A percentile compares a stretch with the other conserved stretches of the same genome.
These are phyloP conservation scores for Lomographa bimaculata DNA, from an alignment of 2,888 invertebrate genomes.

Conservation along the genomic window DNA sequence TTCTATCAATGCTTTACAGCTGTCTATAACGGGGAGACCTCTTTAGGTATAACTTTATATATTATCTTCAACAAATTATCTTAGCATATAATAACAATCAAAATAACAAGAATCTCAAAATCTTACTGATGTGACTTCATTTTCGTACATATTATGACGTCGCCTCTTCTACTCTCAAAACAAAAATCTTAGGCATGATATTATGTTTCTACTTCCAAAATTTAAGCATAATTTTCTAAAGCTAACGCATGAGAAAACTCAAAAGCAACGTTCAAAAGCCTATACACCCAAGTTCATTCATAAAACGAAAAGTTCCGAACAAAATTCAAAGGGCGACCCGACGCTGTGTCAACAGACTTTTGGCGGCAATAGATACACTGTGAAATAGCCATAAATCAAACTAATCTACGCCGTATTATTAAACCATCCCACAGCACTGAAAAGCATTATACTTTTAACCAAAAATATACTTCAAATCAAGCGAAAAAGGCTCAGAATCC, in stretches of 20 bases:
- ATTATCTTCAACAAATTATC: too few relatives aligned
- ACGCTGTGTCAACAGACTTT: conserved; percentile 33
- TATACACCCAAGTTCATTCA: conserved; percentile 11
- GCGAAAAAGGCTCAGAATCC: conserved; percentile 25
- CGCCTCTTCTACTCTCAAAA: too few relatives aligned
- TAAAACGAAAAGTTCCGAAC: conserved; percentile 13
- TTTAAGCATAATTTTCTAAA: conserved; percentile 3
- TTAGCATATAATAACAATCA: too few relatives aligned
- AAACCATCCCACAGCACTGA: conserved; percentile 23
- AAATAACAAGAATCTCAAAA: too few relatives aligned
- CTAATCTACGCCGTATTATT: conserved; percentile 41
- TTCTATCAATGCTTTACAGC: too few relatives aligned
- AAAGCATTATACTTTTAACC: conserved; percentile 10
- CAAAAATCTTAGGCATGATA: too few relatives aligned
- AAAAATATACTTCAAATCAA: conserved; percentile 23
- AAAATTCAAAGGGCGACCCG: conserved; percentile 29
- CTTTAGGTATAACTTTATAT: too few relatives aligned
- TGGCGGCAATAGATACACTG: conserved; percentile 34
- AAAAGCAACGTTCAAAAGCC: conserved; percentile 8
- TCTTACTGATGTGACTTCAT: too few relatives aligned
- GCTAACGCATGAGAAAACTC: conserved; percentile 7
- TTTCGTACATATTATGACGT: too few relatives aligned
- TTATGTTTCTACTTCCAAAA: too few relatives aligned
- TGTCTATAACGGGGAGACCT: too few relatives aligned
- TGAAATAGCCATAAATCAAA: conserved; percentile 41